A percentile compares a stretch with the other conserved stretches of the same genome.
These are phyloP conservation scores for Epinephelus awoara DNA, from an alignment of 2,797 vertebrate species.

Conservation along the genomic window DNA sequence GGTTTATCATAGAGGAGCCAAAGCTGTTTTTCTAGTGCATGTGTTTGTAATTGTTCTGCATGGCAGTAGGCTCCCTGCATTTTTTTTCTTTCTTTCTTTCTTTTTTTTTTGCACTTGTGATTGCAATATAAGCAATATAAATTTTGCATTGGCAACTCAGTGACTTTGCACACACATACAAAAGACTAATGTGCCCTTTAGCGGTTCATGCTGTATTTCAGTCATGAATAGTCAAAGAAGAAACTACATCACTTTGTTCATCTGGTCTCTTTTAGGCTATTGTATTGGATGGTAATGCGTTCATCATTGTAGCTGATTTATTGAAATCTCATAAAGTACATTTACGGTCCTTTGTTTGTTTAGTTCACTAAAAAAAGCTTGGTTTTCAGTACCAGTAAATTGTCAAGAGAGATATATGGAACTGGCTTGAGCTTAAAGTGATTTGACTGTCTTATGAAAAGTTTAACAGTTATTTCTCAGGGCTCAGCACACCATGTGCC, in stretches of 20 bases:
- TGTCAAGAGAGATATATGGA: constrained; percentile 59
- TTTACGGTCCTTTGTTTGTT: constrained; percentile 57
- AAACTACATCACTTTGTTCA: constrained; percentile 41
- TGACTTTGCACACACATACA: constrained; percentile 28
- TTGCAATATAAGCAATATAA: constrained; percentile 39
- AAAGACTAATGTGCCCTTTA: constrained; percentile 34
- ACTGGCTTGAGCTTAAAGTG: constrained; percentile 55
- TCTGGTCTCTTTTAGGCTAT: constrained; percentile 52
- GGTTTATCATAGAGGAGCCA: not conserved
- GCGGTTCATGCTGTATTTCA: constrained; percentile 14
- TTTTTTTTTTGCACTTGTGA: constrained; percentile 37
- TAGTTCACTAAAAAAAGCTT: constrained; percentile 40
- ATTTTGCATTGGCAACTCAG: constrained; percentile 36
- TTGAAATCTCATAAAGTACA: constrained; percentile 46
- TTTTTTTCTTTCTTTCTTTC: constrained; percentile 33
- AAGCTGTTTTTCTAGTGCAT: constrained; percentile 20
- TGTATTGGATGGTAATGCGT: constrained; percentile 45
- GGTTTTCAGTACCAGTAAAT: constrained; percentile 46
- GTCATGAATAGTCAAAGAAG: constrained; percentile 28
- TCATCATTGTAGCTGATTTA: constrained; percentile 57
- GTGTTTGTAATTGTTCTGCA: constrained; percentile 39
- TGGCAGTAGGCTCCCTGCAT: not conserved
- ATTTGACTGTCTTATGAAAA: constrained; percentile 57
- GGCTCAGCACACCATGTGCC: constrained; percentile 43
- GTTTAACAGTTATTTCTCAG: constrained; percentile 59